Conservation (phyloP, 2,797 vertebrate genomes). For the Taeniopygia guttata region DNA sequence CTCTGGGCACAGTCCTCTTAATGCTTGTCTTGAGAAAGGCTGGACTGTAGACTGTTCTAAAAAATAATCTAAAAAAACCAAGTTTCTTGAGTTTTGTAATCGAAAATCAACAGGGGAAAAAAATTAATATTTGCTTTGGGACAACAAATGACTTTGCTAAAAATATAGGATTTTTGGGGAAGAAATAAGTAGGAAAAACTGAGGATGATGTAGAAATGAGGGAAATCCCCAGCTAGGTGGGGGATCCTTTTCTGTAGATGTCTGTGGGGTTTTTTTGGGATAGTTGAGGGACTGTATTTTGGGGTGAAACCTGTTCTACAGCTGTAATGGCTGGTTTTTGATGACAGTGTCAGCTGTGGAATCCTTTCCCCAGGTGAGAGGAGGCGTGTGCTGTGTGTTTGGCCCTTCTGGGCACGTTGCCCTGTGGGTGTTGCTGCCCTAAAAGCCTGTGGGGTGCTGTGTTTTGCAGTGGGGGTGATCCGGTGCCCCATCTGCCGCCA, state of each 20-base stretch:
- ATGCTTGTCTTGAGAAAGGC: neutral
- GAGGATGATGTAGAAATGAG: neutral
- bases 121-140: neutral
- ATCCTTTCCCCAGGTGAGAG: neutral
- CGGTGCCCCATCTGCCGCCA: constrained; percentile 92
- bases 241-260: neutral
- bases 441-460: fast-evolving
- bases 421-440: fast-evolving
- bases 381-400: neutral
- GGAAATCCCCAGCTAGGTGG: neutral
- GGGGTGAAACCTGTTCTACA: neutral
- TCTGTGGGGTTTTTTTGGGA: fast-evolving
- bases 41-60: neutral
- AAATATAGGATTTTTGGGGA: fast-evolving
- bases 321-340: neutral
- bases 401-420: neutral
- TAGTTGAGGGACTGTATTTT: neutral
- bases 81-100: neutral
- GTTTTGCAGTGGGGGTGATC: constrained; percentile 87
- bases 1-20: neutral
- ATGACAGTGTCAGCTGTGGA: fast-evolving
- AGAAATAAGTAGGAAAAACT: neutral
- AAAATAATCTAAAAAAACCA: neutral
- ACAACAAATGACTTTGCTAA: neutral
- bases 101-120: neutral